phyloP scores from a whole-genome alignment of 1,140 invertebrate genomes.

The Pseudomyrmex gracilis region DNA sequence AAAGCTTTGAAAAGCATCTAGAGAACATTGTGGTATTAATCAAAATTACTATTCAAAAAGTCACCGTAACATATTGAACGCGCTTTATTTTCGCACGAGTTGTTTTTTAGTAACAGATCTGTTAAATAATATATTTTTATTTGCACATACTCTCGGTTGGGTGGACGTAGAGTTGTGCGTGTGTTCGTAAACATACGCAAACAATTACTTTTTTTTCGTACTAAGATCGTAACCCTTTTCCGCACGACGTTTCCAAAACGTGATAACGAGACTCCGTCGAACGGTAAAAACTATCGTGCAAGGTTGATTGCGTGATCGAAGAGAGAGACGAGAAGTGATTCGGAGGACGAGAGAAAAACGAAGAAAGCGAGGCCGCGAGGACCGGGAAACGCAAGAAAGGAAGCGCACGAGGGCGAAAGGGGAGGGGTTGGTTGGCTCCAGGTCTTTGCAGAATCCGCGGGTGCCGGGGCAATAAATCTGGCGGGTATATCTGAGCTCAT shows the following conservation, averaged over 20 bases:
- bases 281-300: background rate
- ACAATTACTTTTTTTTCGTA: background rate
- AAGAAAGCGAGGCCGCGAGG: constrained; percentile 33
- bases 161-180: no score
- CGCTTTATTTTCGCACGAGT: background rate
- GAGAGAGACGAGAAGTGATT: constrained; percentile 25
- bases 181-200: no score
- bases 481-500: constrained; percentile 86
- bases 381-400: constrained; percentile 9
- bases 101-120: background rate
- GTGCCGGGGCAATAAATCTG: constrained; percentile 84
- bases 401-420: constrained; percentile 24
- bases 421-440: constrained; percentile 65
- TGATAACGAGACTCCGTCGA: background rate
- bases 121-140: background rate
- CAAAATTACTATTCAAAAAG: background rate
- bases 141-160: no score
- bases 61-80: background rate
- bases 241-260: background rate
- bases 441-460: constrained; percentile 81
- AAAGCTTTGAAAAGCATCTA: background rate
- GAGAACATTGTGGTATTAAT: constrained; percentile 14
- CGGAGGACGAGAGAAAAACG: constrained; percentile 37
- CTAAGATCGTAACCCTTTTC: background rate
- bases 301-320: constrained; percentile 1